A percentile compares a stretch with the other conserved stretches of the same genome.
Conservation (phyloP, 2,797 vertebrate species). For the Melanotaenia pygmaea region DNA sequence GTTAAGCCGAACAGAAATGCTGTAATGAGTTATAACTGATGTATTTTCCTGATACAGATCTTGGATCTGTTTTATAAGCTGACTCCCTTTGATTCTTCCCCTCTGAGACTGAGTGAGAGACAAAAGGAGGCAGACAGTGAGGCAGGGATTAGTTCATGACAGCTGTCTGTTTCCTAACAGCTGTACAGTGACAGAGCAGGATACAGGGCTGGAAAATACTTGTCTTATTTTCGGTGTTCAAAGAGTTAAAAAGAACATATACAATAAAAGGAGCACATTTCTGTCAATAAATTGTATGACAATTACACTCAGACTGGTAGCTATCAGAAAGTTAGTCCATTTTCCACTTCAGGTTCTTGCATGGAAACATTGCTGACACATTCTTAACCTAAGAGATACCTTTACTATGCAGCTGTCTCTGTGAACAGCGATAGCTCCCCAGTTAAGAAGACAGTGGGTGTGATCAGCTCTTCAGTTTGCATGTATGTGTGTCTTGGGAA, state of each 20-base stretch:
- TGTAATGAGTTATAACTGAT: not conserved
- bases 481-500: slow-evolving; percentile 29
- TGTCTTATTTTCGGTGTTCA: slow-evolving; percentile 17
- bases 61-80: slow-evolving; percentile 34
- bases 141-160: slow-evolving; percentile 55
- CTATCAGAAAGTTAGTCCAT: not conserved
- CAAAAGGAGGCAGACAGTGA: slow-evolving; percentile 40
- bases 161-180: slow-evolving; percentile 71
- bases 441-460: slow-evolving; percentile 39
- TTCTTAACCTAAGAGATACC: slow-evolving; percentile 52
- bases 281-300: slow-evolving; percentile 4
- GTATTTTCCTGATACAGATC: slow-evolving; percentile 19
- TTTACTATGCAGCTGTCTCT: slow-evolving; percentile 67
- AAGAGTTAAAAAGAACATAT: not conserved
- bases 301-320: not conserved
- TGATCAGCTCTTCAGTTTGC: slow-evolving; percentile 33
- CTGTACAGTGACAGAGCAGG: slow-evolving; percentile 34
- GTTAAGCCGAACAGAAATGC: not conserved
- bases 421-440: slow-evolving; percentile 52
- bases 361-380: slow-evolving; percentile 43
- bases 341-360: slow-evolving; percentile 33
- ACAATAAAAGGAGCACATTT: slow-evolving; percentile 5
- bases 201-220: not conserved
- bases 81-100: slow-evolving; percentile 8
- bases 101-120: slow-evolving; percentile 33